Percentiles rank a stretch among this genome's conserved stretches.
Conservation (phyloP, 2,797 vertebrate genomes). For the Fundulus diaphanus region DNA sequence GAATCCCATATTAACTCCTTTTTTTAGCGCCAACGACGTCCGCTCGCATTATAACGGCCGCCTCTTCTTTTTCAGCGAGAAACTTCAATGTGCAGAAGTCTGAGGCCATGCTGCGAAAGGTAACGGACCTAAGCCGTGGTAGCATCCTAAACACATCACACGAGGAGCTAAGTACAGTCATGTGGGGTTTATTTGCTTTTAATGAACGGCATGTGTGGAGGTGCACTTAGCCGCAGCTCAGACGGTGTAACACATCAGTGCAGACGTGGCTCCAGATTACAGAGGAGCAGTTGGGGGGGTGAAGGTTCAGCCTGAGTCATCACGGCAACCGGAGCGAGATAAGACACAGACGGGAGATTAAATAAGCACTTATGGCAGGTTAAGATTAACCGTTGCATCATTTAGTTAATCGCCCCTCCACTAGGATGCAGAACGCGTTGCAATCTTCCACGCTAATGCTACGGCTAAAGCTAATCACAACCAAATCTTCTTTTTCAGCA, state of each 20-base stretch:
- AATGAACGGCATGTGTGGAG: neutral
- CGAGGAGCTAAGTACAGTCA: neutral
- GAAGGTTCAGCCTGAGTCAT: conserved; percentile 44
- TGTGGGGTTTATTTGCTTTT: neutral
- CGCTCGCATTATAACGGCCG: neutral
- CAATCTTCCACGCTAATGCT: neutral
- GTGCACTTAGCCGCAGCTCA: conserved; percentile 4
- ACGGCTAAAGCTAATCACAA: neutral
- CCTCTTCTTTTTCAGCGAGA: conserved; percentile 81
- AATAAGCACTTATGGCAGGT: neutral
- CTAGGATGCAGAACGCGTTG: neutral
- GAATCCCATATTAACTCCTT: neutral
- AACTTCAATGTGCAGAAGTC: conserved; percentile 92
- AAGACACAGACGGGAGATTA: conserved; percentile 32
- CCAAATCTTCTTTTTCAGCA: conserved; percentile 79
- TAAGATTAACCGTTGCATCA: neutral
- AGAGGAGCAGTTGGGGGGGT: conserved; percentile 9
- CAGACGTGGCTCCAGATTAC: conserved; percentile 44
- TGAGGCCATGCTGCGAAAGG: conserved; percentile 95
- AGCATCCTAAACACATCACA: neutral
- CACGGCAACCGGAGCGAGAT: conserved; percentile 28
- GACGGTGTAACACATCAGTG: neutral
- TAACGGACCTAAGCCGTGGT: conserved; percentile 52
- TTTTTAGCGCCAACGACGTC: neutral
- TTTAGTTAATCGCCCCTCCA: neutral